Evolutionary conservation across 1,140 invertebrate genomes (phyloP), one percentile per base, ranked within the genome.

Genomic region (Ooceraea biroi): DNA sequence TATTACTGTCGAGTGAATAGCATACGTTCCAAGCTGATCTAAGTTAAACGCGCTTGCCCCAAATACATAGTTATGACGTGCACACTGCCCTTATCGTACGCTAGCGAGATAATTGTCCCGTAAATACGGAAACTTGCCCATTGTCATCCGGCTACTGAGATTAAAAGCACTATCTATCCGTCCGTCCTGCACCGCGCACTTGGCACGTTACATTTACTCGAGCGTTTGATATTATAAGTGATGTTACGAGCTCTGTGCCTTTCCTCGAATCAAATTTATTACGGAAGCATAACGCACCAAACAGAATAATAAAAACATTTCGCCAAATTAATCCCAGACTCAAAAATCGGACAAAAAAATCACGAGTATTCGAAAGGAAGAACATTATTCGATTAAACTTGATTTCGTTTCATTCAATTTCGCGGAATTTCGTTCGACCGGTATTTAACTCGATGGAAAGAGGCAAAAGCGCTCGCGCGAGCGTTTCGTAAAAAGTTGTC

Each of bases 41-140:
- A 58, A 73, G 52, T 66, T 66, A 77, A 65, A 66, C n/a, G 65
- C 65, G 27, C 73, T 76, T 57, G 50, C 17, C 22, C 63, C 63
- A 57, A 78, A 78, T 69, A 17, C 63, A 69, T 55, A 55, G 76
- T 55, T 69, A 27, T 77, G 60, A 77, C 44, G 17, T 36, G 14
- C 48, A 22, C 41, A 44, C 22, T 3, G 19, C 48, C 63, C 36
- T 69, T 78, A 69, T 78, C 50, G 44, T 44, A 27, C 58, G 41
- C 48, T 48, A 69, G 63, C 50, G 63, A 69, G 76, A 78, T 78
- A 78, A 78, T 78, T 78, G 68, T 78, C 76, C 68, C 17, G 36
- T 57, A 22, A 68, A 78, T 30, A 19, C 63, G 63, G 30, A 78
- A 78, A 78, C 76, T 78, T 44, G 76, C 50, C 48, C 76, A 66